Percentiles rank a stretch among this genome's conserved stretches.
Evolutionary conservation across 2,888 invertebrate species (phyloP).

Genomic region (Bombylius major): DNA sequence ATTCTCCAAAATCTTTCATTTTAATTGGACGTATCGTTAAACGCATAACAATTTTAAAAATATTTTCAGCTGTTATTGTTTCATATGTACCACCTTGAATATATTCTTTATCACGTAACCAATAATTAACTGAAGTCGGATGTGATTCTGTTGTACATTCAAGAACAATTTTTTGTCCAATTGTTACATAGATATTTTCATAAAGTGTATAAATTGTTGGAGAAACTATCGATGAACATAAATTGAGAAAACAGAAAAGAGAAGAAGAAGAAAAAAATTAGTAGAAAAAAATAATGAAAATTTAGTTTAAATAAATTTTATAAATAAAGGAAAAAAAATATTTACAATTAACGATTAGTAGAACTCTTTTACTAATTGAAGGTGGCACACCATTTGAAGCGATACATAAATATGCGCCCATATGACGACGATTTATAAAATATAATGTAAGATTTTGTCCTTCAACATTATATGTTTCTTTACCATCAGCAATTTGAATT

Average conservation of each 20-base stretch:
- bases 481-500: constrained; percentile 28
- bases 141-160: constrained; percentile 34
- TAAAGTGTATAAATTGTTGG: constrained; percentile 32
- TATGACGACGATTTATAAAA: constrained; percentile 27
- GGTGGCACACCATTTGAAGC: constrained; percentile 36
- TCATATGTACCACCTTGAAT: constrained; percentile 33
- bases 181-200: constrained; percentile 29
- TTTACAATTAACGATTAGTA: constrained; percentile 34
- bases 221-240: constrained; percentile 24
- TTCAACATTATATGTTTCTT: constrained; percentile 28
- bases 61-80: constrained; percentile 51
- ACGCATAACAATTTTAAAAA: constrained; percentile 63
- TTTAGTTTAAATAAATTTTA: background rate
- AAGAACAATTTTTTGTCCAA: constrained; percentile 30
- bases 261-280: background rate
- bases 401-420: constrained; percentile 35
- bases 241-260: background rate
- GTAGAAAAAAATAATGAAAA: background rate
- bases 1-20: constrained; percentile 57
- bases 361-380: constrained; percentile 34
- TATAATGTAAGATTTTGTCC: constrained; percentile 29
- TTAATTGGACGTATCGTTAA: constrained; percentile 54
- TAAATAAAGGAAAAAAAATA: constrained; percentile 1
- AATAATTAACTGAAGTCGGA: constrained; percentile 33
- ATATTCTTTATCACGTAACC: constrained; percentile 33